Base-by-base conservation (phyloP, 2,797 vertebrate species). In the Tragelaphus eurycerus region DNA sequence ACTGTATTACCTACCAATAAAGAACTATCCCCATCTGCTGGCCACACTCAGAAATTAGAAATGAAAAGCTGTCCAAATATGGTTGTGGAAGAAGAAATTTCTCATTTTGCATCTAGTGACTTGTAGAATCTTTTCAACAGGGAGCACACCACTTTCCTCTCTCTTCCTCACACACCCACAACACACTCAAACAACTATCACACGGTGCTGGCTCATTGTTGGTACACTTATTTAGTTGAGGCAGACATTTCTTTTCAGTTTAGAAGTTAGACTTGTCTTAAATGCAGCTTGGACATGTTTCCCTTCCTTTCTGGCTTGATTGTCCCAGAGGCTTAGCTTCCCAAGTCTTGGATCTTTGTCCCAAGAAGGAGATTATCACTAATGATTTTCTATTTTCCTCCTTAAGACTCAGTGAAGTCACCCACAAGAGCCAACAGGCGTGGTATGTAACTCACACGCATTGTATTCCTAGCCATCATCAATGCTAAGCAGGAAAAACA, bases 1-100 rank as follows among this genome's bases (percentile, higher is more conserved):
- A 46, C 6, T 76, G 23, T 76, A 27, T 90, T 85, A 71, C 52
- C 38, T 55, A 96, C 88, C 27, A 29, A 89, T 91, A 97, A 84
- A 98, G 94, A 96, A 95, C 86, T 97, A 98, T 86, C 96, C 87
- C 98, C 98, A 98, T 93, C 98, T 99, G 92, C 98, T 98, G 98
- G 98, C 34, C 87, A 94, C 7, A 67, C 6, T 89, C 90, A 95
- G 74, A 89, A 98, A 97, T 97, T 95, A 95, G 97, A 96, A 91
- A 76, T 82, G 74, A 83, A 96, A 55, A 19, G 16, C 7, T 89
- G 34, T 57, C 27, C 31, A 38, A 86, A 85, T 31, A 34, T 0
- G 19, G n/a, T 6, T 62, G 48, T 50, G 92, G 74, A 84, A 79
- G 74, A 84, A 79, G 60, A 88, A 88, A 46, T 54, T 34, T 27